phyloP scores from a whole-genome alignment of 2,113 vertebrate species.

The Myocastor coypus region DNA sequence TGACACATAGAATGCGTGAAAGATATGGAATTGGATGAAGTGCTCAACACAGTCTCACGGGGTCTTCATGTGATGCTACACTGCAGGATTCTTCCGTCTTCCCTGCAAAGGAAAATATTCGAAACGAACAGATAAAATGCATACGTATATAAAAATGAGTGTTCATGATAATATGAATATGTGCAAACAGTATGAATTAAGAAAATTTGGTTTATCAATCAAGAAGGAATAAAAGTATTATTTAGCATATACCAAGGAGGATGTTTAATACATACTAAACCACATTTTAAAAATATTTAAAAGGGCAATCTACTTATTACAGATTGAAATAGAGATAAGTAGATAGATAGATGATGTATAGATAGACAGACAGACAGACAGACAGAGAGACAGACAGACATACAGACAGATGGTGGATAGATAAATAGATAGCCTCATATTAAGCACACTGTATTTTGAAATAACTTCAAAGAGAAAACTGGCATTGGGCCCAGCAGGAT shows the following conservation, averaged over 20 bases:
- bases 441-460: background rate
- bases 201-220: background rate
- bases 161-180: background rate
- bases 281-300: background rate
- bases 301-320: background rate
- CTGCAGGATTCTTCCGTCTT: background rate
- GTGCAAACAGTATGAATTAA: background rate
- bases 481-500: too few relatives aligned
- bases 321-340: background rate
- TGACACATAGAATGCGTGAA: background rate
- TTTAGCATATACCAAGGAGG: background rate
- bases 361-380: too few relatives aligned
- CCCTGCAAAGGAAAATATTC: background rate
- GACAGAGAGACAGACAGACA: background rate
- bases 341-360: background rate
- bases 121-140: background rate
- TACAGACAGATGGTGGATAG: background rate
- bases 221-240: background rate
- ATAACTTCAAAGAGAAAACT: background rate
- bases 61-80: background rate
- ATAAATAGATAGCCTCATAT: background rate
- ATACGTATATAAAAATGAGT: background rate
- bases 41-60: background rate
- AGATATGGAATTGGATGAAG: too few relatives aligned
- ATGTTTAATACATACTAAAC: background rate